Evolutionary conservation across 2,888 invertebrate genomes (phyloP).

Genomic region (Holacanthella duospinosa): DNA sequence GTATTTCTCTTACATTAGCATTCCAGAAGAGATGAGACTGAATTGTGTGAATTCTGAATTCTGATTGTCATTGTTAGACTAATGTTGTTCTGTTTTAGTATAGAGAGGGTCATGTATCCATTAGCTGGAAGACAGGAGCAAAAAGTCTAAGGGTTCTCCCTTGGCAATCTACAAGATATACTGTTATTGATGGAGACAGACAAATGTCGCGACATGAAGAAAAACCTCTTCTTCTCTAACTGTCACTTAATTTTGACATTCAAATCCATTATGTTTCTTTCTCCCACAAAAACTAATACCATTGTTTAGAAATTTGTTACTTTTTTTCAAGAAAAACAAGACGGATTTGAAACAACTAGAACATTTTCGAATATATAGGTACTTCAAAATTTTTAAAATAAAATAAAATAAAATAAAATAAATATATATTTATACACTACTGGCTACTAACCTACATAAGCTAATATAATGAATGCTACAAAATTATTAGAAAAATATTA

Average conservation of each 20-base stretch:
- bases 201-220: conserved; percentile 3
- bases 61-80: conserved; percentile 1
- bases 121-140: too few relatives aligned
- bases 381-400: too few relatives aligned
- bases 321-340: too few relatives aligned
- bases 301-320: background rate
- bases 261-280: background rate
- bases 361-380: too few relatives aligned
- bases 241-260: conserved; percentile 5
- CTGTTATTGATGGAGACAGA: conserved; percentile 6
- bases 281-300: background rate
- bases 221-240: background rate
- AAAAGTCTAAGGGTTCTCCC: background rate
- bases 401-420: too few relatives aligned
- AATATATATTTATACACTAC: too few relatives aligned
- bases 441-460: too few relatives aligned
- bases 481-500: too few relatives aligned
- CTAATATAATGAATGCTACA: too few relatives aligned
- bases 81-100: background rate
- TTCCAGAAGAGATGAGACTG: background rate
- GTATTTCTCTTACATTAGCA: background rate
- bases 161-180: background rate
- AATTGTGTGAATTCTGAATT: background rate
- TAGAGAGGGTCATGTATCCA: background rate
- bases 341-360: too few relatives aligned